Percentiles rank a stretch among this genome's conserved stretches.
Conservation (phyloP, 2,113 vertebrate species). For the Hiodon alosoides region DNA sequence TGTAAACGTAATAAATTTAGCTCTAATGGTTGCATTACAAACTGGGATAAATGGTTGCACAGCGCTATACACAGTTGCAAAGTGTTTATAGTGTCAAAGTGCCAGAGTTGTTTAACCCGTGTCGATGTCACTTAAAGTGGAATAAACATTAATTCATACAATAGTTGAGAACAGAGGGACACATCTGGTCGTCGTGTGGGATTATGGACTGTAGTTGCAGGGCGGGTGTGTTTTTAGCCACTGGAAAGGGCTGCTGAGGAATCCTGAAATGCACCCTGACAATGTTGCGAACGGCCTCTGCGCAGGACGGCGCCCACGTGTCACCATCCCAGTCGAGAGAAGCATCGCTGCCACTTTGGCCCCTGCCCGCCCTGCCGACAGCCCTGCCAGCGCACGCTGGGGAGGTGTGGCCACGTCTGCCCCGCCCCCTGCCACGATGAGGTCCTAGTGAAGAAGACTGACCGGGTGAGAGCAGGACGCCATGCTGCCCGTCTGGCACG, state of each 20-base stretch:
- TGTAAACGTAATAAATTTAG: too few relatives aligned
- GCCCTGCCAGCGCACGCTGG: constrained; percentile 61
- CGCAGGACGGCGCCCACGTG: constrained; percentile 67
- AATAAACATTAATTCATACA: too few relatives aligned
- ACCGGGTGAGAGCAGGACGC: constrained; percentile 53
- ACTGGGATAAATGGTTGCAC: too few relatives aligned
- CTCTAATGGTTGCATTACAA: too few relatives aligned
- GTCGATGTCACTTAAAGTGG: too few relatives aligned
- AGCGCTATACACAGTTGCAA: too few relatives aligned
- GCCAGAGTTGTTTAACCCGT: too few relatives aligned
- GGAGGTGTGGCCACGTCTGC: constrained; percentile 62
- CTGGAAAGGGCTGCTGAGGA: too few relatives aligned
- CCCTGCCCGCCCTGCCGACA: constrained; percentile 72
- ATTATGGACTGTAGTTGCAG: neutral
- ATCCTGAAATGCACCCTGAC: neutral
- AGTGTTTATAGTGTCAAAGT: too few relatives aligned
- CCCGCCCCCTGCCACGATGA: constrained; percentile 74
- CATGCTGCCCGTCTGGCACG: too few relatives aligned
- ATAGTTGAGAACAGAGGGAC: too few relatives aligned
- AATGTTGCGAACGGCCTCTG: neutral
- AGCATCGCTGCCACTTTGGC: constrained; percentile 76
- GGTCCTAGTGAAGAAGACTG: constrained; percentile 70
- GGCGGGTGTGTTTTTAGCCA: too few relatives aligned
- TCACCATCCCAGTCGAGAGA: constrained; percentile 71
- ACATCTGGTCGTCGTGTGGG: neutral